Base-by-base conservation (phyloP, 1,140 invertebrate genomes). In the Drosophila sp. region DNA sequence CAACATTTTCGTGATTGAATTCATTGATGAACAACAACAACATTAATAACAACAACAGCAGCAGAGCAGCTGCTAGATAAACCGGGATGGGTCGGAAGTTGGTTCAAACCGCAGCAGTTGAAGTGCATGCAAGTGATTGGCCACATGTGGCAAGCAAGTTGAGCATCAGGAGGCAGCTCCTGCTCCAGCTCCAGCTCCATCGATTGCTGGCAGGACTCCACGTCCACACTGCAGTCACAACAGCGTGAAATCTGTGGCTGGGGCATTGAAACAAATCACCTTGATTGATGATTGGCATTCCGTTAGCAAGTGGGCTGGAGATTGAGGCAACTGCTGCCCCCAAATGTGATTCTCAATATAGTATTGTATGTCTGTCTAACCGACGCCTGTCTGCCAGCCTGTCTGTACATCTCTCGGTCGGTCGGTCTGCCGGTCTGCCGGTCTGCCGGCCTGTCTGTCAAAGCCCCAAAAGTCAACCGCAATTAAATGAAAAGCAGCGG, bases 281-380 rank as follows among this genome's bases (percentile, higher is more conserved):
- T 87, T 87, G 83, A 87, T 87, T 87, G 83, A 87, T 87, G 82
- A 87, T 87, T 87, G 82, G 82, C 83, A 87, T 87, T 87, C 78
- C 78, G 83, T 78, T 89, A 76, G 58, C 76, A 72, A 83, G 64
- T 69, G 65, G 56, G 46, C 56, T 3, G 7, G 56, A 38, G 54
- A 46, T 32, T 21, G 48, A 70, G 40, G 45, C 36, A 21, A 45
- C 21, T 48, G 38, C 40, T 29, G 34, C 21, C 2, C 1, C 29
- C n/a, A 27, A 27, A 36, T 32, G 0, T 29, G n/a, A n/a, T n/a
- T n/a, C n/a, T n/a, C n/a, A n/a, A n/a, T n/a, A n/a, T n/a, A n/a
- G n/a, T n/a, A n/a, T n/a, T 59, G 32, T 64, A 36, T 45, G 43
- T 51, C 27, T 46, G 27, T 32, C 46, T 40, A n/a, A n/a, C n/a